Percentiles rank a stretch among this genome's conserved stretches.
Conservation (phyloP, 2,888 invertebrate genomes). For the Dendrolimus houi region DNA sequence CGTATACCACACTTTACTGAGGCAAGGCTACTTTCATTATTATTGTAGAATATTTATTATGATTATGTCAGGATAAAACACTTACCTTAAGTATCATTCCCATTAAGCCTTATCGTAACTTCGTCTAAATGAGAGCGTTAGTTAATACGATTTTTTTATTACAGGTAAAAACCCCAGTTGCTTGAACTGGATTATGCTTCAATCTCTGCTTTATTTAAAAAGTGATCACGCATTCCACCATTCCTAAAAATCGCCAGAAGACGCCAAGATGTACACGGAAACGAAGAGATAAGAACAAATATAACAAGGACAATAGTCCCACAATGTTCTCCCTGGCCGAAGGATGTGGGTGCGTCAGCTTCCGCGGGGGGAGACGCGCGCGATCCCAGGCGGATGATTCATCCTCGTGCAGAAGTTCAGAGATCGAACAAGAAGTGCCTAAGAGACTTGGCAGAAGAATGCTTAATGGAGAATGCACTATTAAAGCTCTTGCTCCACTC, state of each 20-base stretch:
- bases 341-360: slow-evolving; percentile 67
- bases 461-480: slow-evolving; percentile 61
- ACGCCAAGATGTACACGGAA: slow-evolving; percentile 63
- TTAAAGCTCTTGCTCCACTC: slow-evolving; percentile 77
- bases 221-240: slow-evolving; percentile 27
- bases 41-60: too few relatives aligned
- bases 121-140: not conserved
- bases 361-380: slow-evolving; percentile 52
- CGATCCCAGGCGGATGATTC: slow-evolving; percentile 61
- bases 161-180: slow-evolving; percentile 16
- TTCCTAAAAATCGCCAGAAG: slow-evolving; percentile 61
- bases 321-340: slow-evolving; percentile 68
- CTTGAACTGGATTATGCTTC: slow-evolving; percentile 23
- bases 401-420: slow-evolving; percentile 67
- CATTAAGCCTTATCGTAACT: not conserved
- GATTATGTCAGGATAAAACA: not conserved
- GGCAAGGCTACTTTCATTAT: too few relatives aligned
- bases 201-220: slow-evolving; percentile 4
- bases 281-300: slow-evolving; percentile 67
- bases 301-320: slow-evolving; percentile 61
- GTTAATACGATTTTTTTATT: slow-evolving; percentile 9
- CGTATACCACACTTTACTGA: too few relatives aligned
- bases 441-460: slow-evolving; percentile 51
- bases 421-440: slow-evolving; percentile 67
- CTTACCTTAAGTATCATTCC: not conserved